These are phyloP conservation scores for Pseudocheirus occidentalis DNA, from an alignment of 2,797 vertebrate genomes.

Conservation along the genomic window DNA sequence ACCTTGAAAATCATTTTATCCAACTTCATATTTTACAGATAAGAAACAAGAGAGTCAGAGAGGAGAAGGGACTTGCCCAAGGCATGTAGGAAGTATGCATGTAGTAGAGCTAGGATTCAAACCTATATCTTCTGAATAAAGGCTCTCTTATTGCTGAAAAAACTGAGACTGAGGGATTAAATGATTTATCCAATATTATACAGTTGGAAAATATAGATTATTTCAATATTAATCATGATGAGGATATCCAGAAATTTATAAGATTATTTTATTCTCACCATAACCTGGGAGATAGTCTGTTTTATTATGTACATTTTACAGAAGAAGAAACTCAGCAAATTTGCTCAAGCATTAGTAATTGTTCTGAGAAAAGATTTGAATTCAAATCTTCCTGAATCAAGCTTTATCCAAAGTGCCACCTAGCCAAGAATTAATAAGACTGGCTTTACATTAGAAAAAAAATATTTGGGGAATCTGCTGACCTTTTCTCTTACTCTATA, in stretches of 20 bases:
- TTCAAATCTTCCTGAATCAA: neutral
- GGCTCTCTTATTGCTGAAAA: no score
- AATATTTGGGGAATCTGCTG: neutral
- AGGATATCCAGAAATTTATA: neutral
- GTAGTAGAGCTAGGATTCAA: neutral
- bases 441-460: neutral
- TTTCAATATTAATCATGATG: neutral
- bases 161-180: no score
- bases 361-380: neutral
- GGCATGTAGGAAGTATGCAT: neutral
- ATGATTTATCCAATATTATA: neutral
- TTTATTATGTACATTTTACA: neutral
- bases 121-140: neutral
- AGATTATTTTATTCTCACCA: neutral
- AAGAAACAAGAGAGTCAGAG: neutral
- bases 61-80: neutral
- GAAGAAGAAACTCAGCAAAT: neutral
- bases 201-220: neutral
- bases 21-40: neutral
- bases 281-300: neutral
- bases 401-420: neutral
- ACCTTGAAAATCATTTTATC: neutral
- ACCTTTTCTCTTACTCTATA: neutral
- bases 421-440: neutral
- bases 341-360: neutral